phyloP scores from a whole-genome alignment of 2,797 vertebrate species.

The Bradypus variegatus region DNA sequence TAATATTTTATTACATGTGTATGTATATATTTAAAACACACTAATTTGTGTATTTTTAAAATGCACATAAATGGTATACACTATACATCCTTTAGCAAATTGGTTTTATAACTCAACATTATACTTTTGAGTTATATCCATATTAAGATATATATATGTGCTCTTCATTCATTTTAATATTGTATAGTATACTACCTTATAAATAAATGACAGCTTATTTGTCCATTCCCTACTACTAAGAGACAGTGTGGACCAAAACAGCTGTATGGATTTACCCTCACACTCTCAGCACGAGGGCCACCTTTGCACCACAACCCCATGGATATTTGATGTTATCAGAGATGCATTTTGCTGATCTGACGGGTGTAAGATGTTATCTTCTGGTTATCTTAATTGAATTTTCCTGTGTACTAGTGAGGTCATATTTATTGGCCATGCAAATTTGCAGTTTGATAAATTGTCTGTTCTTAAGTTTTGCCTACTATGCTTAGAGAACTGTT shows the following conservation, averaged over 20 bases:
- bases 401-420: neutral
- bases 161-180: neutral
- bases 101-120: neutral
- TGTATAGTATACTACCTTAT: neutral
- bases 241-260: neutral
- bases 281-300: neutral
- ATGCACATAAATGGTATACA: neutral
- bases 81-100: neutral
- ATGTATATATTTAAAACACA: neutral
- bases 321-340: neutral
- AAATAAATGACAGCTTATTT: neutral
- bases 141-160: neutral
- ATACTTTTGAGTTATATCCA: neutral
- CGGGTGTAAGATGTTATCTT: neutral
- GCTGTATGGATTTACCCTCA: neutral
- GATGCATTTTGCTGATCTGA: neutral
- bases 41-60: neutral
- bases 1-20: neutral
- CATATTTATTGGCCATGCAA: neutral
- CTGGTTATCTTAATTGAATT: conserved; percentile 1
- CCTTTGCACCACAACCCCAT: neutral
- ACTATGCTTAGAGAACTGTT: neutral
- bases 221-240: neutral
- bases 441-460: neutral
- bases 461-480: neutral